Evolutionary conservation across 2,888 invertebrate species (phyloP).

Genomic region (Hybos culiciformis): DNA sequence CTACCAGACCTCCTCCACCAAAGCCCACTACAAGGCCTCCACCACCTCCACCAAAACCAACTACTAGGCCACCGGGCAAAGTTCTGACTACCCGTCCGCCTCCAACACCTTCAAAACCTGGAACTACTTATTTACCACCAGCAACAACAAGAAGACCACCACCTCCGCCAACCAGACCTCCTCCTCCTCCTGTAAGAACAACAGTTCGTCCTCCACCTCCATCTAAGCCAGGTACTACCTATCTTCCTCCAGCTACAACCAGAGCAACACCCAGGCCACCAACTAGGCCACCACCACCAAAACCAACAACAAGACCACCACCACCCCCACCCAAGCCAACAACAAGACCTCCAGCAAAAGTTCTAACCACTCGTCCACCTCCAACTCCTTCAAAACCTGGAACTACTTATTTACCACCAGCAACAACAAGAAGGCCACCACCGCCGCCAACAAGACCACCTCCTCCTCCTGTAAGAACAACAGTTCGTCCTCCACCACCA

Average conservation of each 20-base stretch:
- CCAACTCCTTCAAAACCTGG: neutral
- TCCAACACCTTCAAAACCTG: neutral
- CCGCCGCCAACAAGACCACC: conserved; percentile 2
- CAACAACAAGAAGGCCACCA: conserved; percentile 1
- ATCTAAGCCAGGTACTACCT: neutral
- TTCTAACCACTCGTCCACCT: neutral
- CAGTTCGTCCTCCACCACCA: conserved; percentile 10
- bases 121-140: no score
- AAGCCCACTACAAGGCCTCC: neutral
- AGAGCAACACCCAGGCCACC: neutral
- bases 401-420: neutral
- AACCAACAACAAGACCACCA: neutral
- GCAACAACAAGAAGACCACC: neutral
- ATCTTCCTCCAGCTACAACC: neutral
- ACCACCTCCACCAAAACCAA: no score
- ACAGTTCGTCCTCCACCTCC: neutral
- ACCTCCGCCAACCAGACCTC: neutral
- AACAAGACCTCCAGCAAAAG: neutral
- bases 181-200: neutral
- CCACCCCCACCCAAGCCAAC: neutral
- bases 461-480: conserved; percentile 4
- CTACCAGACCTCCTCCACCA: neutral
- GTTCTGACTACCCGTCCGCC: conserved; percentile 5
- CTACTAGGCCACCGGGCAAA: conserved; percentile 9
- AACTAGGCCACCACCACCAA: neutral